Conservation (phyloP, 2,113 vertebrate species). For the Hippopotamus amphibius region DNA sequence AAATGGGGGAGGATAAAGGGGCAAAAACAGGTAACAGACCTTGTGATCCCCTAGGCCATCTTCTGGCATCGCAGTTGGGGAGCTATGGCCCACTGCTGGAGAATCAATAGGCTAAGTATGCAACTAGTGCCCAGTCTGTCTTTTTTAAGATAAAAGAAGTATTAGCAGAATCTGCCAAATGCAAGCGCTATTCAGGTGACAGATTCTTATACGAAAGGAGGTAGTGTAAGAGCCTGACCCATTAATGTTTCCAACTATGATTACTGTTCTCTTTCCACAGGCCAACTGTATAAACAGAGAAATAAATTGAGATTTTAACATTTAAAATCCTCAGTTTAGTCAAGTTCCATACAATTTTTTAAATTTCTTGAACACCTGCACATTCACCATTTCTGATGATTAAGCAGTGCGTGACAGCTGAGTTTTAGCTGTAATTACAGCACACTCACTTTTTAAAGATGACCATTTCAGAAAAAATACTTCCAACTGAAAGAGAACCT, state of each 20-base stretch:
- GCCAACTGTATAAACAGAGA: conserved; percentile 71
- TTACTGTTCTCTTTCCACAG: conserved; percentile 67
- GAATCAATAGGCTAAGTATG: conserved; percentile 43
- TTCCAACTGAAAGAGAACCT: background rate
- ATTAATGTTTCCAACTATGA: background rate
- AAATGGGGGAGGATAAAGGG: background rate
- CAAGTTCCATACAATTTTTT: conserved; percentile 56
- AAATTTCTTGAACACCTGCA: background rate
- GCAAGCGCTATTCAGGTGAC: background rate
- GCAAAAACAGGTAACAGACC: background rate
- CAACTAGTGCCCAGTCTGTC: background rate
- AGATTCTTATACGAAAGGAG: background rate
- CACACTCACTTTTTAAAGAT: background rate
- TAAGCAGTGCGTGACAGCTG: background rate
- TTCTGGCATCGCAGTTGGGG: background rate
- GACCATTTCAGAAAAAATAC: background rate
- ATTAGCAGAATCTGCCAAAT: conserved; percentile 66
- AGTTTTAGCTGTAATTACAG: background rate
- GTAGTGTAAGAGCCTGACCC: background rate
- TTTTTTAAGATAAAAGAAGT: conserved; percentile 59
- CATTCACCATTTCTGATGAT: background rate
- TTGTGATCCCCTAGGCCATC: background rate
- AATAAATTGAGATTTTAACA: conserved; percentile 77
- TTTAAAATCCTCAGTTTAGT: conserved; percentile 72
- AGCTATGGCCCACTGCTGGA: background rate